Base-by-base conservation (phyloP, 92 coral and sea anemone genomes). In the Epizoanthus fatuus region DNA sequence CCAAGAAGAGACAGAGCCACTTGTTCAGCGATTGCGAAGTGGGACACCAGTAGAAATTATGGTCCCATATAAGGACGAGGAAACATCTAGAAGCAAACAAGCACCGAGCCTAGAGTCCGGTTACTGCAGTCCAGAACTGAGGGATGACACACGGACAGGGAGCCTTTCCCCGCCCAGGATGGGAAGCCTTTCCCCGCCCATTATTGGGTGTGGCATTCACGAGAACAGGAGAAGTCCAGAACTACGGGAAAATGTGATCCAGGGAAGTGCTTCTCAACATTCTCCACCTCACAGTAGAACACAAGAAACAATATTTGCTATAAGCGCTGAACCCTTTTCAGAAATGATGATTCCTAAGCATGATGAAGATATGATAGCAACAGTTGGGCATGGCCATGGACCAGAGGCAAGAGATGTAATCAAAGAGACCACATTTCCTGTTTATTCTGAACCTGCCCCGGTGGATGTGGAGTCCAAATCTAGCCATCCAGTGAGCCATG, bases 271-370 rank as follows among this genome's bases (percentile, higher is more conserved):
- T n/a, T 52, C 60, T 17, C 55, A 49, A 54, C 8, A 39, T 19
- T 59, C 69, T 22, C 42, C 59, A 77, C 14, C 9, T 42, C 35
- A 11, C 10, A 35, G 10, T 16, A 42, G 73, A 54, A 62, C 32
- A 22, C 55, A 83, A 16, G 91, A 81, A 40, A 87, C 81, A 11
- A 75, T 79, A 13, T 90, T 90, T 90, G 89, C 86, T 4, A 57
- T 89, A 39, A 89, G 89, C 35, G 93, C 82, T 0, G 70, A 77
- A 15, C 82, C 82, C 25, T 58, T 77, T 59, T 44, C 82, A 42
- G 82, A 77, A 60, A 60, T 37, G 82, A 17, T 60, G 51, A 60
- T 77, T 58, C 49, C 69, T 1, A 77, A 77, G 40, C 82, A 77
- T 12, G 38, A 39, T 60, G 70, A 77, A 42, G 42, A 44, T 59